Evolutionary conservation across 1,140 invertebrate species (phyloP).

Genomic region (Mizuhopecten yessoensis): DNA sequence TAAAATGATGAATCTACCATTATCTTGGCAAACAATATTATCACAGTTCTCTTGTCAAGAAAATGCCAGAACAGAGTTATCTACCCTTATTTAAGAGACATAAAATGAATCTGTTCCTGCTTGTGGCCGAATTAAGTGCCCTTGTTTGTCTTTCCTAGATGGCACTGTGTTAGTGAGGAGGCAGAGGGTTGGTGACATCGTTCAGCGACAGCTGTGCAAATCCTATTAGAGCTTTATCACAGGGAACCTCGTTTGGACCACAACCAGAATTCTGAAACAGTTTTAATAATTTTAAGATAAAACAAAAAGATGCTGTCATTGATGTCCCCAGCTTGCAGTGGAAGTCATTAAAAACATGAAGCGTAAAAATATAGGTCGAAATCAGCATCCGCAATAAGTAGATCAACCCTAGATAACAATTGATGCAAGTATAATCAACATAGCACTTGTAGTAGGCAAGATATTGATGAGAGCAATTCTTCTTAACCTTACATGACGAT

Average conservation of each 20-base stretch:
- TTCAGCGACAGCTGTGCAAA: slow-evolving; percentile 97
- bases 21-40: slow-evolving; percentile 5
- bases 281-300: too few relatives aligned
- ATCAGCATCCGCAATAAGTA: too few relatives aligned
- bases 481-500: too few relatives aligned
- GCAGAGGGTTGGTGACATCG: slow-evolving; percentile 53
- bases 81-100: neutral
- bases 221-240: slow-evolving; percentile 97
- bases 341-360: too few relatives aligned
- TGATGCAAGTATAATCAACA: too few relatives aligned
- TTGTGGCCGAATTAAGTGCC: neutral
- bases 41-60: slow-evolving; percentile 24
- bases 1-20: neutral
- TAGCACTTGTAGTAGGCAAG: too few relatives aligned
- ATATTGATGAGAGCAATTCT: too few relatives aligned
- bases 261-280: slow-evolving; percentile 93
- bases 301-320: slow-evolving; percentile 46
- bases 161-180: neutral
- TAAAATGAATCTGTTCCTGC: slow-evolving; percentile 11
- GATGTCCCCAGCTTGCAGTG: too few relatives aligned
- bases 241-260: slow-evolving; percentile 92
- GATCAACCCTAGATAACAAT: too few relatives aligned
- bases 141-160: neutral
- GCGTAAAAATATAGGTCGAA: too few relatives aligned
- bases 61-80: neutral